These are phyloP conservation scores for Anoplopoma fimbria DNA, from an alignment of 2,113 vertebrate species.

Conservation along the genomic window DNA sequence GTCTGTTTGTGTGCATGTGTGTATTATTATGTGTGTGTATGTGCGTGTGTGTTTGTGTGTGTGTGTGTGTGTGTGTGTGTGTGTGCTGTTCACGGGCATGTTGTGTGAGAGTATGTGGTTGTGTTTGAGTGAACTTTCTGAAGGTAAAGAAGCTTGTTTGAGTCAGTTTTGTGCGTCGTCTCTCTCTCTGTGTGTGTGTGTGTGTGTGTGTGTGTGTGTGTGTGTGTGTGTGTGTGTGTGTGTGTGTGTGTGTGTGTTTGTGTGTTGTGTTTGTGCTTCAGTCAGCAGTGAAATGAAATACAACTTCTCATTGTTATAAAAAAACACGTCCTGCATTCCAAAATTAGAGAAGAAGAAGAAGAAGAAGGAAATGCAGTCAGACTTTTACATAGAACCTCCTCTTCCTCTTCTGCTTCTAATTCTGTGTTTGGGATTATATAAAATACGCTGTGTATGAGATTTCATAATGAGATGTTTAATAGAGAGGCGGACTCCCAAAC, in stretches of 20 bases:
- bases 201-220: not conserved
- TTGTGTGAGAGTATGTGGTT: not conserved
- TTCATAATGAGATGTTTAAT: too few relatives aligned
- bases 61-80: not conserved
- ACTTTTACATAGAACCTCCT: not conserved
- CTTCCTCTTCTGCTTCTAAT: not conserved
- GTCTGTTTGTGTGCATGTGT: not conserved
- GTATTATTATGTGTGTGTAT: too few relatives aligned
- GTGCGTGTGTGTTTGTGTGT: not conserved
- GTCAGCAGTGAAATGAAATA: conserved; percentile 27
- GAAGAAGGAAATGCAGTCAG: conserved; percentile 29
- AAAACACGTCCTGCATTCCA: conserved; percentile 48
- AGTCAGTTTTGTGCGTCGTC: not conserved
- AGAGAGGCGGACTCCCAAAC: too few relatives aligned
- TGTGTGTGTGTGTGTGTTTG: conserved; percentile 10
- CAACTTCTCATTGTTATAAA: conserved; percentile 43
- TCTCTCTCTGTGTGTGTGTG: too few relatives aligned
- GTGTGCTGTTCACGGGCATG: too few relatives aligned
- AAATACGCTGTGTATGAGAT: too few relatives aligned
- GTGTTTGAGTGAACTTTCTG: not conserved
- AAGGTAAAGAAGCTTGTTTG: not conserved
- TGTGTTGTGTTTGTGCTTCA: conserved; percentile 11
- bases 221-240: conserved; percentile 12
- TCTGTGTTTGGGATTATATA: too few relatives aligned
- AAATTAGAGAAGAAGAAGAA: conserved; percentile 40